phyloP scores from a whole-genome alignment of 2,888 invertebrate species.

The Deilephila porcellus region DNA sequence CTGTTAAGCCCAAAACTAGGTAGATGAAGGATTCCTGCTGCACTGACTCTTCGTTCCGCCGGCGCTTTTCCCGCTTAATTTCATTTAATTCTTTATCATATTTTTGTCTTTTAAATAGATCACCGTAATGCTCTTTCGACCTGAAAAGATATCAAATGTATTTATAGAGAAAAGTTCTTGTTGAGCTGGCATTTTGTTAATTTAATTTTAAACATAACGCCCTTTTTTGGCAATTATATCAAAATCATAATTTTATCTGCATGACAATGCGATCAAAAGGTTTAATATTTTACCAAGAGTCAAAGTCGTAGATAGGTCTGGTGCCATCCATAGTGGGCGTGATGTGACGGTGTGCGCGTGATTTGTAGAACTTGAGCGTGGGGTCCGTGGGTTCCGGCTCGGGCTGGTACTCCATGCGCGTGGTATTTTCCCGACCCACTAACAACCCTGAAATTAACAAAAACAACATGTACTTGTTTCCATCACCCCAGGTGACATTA shows the following conservation, averaged over 20 bases:
- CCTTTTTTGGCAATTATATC: too few relatives aligned
- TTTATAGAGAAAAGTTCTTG: background rate
- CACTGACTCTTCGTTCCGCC: slow-evolving; percentile 39
- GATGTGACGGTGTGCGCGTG: slow-evolving; percentile 79
- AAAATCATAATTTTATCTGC: too few relatives aligned
- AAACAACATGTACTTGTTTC: background rate
- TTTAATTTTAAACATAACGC: background rate
- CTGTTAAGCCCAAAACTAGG: slow-evolving; percentile 50
- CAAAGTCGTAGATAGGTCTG: slow-evolving; percentile 91
- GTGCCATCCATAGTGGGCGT: slow-evolving; percentile 85
- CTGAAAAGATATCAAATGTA: slow-evolving; percentile 53
- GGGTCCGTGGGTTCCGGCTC: slow-evolving; percentile 82
- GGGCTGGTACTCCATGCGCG: slow-evolving; percentile 59
- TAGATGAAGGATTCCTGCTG: slow-evolving; percentile 63
- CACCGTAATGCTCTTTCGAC: slow-evolving; percentile 82
- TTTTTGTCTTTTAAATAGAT: slow-evolving; percentile 60
- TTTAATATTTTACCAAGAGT: slow-evolving; percentile 86
- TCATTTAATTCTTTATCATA: slow-evolving; percentile 58
- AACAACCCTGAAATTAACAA: slow-evolving; percentile 59
- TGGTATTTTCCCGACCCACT: slow-evolving; percentile 50
- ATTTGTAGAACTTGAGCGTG: slow-evolving; percentile 87
- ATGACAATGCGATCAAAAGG: too few relatives aligned
- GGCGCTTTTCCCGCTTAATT: slow-evolving; percentile 46
- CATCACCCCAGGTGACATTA: too few relatives aligned
- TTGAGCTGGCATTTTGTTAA: too few relatives aligned